Evolutionary conservation across 2,888 invertebrate species (phyloP), one percentile per base, ranked within the genome.

Genomic region (Cephus rjabovi): DNA sequence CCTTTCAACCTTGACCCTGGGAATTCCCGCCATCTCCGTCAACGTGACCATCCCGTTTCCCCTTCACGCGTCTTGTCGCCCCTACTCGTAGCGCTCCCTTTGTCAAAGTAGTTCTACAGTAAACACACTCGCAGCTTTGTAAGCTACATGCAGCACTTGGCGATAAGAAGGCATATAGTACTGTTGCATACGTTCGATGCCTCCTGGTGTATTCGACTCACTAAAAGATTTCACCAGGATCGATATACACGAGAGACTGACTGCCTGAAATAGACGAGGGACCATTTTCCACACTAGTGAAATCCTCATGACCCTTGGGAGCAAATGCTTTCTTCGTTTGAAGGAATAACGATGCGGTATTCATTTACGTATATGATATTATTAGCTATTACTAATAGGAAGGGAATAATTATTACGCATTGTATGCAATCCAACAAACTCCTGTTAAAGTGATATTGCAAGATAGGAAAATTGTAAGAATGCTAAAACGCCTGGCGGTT

Each of bases 1-100:
- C 74, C 79, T 77, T 74, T 84, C 81, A 85, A 86, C 86, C 87
- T 87, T 87, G 87, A 87, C 87, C 87, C 82, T 79, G 77, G 56
- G 56, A 56, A 56, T 56, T 23, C 23, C 56, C 9, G 70, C 73
- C 74, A 56, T 35, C 75, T 74, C 73, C 68, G 33, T 23, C 69
- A 73, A n/a, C 34, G 31, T 75, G 34, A 75, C 15, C 35, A 70
- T 56, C 15, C 69, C 68, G 37, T 23, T 76, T 34, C 12, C 4
- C 69, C 77, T 40, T 56, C 34, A 23, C 68, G 31, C 34, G 69
- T 11, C 33, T 9, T 37, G 34, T 35, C 35, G 0, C 30, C 75
- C 34, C 15, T 40, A 4, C 15, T 71, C 34, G 15, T 30, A 11
- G 23, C 71, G 11, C 30, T 11, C 9, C 71, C 23, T 30, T 71